Evolutionary conservation across 2,797 vertebrate species (phyloP), one percentile per base, ranked within the genome.

Genomic region (Pelodytes ibericus): DNA sequence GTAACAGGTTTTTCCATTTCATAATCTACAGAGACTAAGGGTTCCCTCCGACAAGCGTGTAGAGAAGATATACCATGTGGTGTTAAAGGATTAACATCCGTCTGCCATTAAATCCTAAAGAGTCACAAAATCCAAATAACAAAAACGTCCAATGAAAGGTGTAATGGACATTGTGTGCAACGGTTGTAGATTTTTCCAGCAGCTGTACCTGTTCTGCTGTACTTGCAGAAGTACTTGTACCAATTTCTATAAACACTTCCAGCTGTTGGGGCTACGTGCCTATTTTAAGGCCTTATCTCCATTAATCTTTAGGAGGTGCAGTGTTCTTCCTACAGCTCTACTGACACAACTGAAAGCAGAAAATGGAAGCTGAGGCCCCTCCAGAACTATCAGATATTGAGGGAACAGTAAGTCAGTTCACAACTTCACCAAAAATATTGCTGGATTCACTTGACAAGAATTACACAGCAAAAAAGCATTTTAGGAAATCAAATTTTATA

Each of bases 371-470:
- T 70, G 59, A 56, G 66, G 44, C 59, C 65, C 30, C 67, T 57
- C 20, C 74, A 70, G 74, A 69, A 76, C 60, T 59, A 71, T 71
- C 66, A 44, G 74, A 63, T 49, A 70, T 63, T 20, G 74, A 57
- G 25, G 47, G 58, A 63, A 63, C 74, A 76, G 74, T 63, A n/a
- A 41, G 74, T 63, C 33, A 36, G 65, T 69, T 75, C 57, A 62
- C 49, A 70, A 51, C 65, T 75, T 75, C 74, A 69, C 74, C 67
- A 63, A 30, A 63, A 56, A n/a, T 65, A 44, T 57, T 71, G 58
- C 74, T 76, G 67, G 67, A 76, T 59, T 66, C n/a, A 66, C 57
- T 70, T 76, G 74, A 67, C 74, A 76, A 71, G 25, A 57, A 76
- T 39, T 62, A 62, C 47, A 25, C 24, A 61, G 58, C 65, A 75